A percentile compares a stretch with the other conserved stretches of the same genome.
Evolutionary conservation across 2,113 vertebrate genomes (phyloP).

Genomic region (Marmota flaviventris): DNA sequence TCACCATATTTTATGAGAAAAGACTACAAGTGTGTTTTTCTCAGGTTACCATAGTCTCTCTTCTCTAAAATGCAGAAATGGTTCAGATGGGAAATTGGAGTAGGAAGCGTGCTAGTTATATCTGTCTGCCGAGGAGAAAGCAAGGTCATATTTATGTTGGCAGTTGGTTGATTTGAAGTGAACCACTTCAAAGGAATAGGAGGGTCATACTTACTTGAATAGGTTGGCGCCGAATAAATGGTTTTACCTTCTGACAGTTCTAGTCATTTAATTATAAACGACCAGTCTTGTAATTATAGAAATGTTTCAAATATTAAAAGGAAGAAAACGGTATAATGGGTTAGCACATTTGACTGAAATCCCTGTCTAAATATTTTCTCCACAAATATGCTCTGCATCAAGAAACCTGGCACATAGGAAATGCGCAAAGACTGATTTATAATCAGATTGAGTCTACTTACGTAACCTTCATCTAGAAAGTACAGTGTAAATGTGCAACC

Average conservation of each 20-base stretch:
- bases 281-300: constrained; percentile 75
- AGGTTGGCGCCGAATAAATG: constrained; percentile 65
- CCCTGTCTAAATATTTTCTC: constrained; percentile 49
- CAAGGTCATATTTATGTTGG: constrained; percentile 90
- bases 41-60: constrained; percentile 61
- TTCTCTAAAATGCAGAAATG: constrained; percentile 73
- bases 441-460: background rate
- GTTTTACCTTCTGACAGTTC: constrained; percentile 45
- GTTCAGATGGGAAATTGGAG: constrained; percentile 76
- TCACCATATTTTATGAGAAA: constrained; percentile 62
- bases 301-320: constrained; percentile 76
- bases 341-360: constrained; percentile 27
- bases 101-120: constrained; percentile 56
- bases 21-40: constrained; percentile 53
- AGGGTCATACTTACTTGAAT: constrained; percentile 70
- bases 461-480: background rate
- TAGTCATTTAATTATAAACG: constrained; percentile 76
- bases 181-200: constrained; percentile 91
- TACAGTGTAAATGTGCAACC: accelerated
- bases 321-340: constrained; percentile 63
- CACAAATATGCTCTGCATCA: background rate
- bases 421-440: too few species aligned
- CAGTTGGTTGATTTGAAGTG: constrained; percentile 88
- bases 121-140: constrained; percentile 43
- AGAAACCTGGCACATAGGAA: constrained; percentile 8